Evolutionary conservation across 2,113 vertebrate species (phyloP), one percentile per base, ranked within the genome.

Genomic region (Excalfactoria chinensis): DNA sequence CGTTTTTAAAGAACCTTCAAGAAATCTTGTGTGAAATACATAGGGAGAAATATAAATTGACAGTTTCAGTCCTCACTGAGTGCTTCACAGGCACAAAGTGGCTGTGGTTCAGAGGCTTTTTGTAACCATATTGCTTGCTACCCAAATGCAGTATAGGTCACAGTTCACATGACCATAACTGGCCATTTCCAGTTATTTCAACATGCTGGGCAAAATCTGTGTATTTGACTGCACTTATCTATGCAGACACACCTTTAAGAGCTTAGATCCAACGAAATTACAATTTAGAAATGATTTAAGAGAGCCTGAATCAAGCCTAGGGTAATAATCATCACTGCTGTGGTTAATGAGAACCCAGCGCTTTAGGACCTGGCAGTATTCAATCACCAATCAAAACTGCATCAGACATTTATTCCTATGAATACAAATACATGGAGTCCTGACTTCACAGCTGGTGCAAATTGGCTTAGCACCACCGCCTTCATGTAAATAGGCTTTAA

Each of bases 261-360:
- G 37, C 60, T 14, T 63, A 44, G 37, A 67, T 41, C 53, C 2
- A 4, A 79, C 13, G 34, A 87, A 88, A 95, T 46, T 73, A 44
- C 59, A 70, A 59, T 67, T 92, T 76, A 91, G 55, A 87, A 93
- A 85, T 80, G 0, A 70, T 91, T 87, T 91, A 89, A 80, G 63
- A 85, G 63, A 83, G 48, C n/a, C 26, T 79, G 19, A 87, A 73
- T 87, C 63, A 87, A 91, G 67, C 74, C 75, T 89, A 70, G 13
- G 83, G 63, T 72, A 83, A 87, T 80, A 87, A 95, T 87, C 46
- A 79, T 79, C 74, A 88, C 37, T 89, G 35, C 64, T 89, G 69
- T 90, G 82, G 83, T 91, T 96, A 92, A 79, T 85, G 87, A 94
- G 75, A 91, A 73, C 22, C 40, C 43, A 80, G 78, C 60, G 43